phyloP scores from a whole-genome alignment of 1,140 invertebrate genomes.

The Solenopsis invicta region DNA sequence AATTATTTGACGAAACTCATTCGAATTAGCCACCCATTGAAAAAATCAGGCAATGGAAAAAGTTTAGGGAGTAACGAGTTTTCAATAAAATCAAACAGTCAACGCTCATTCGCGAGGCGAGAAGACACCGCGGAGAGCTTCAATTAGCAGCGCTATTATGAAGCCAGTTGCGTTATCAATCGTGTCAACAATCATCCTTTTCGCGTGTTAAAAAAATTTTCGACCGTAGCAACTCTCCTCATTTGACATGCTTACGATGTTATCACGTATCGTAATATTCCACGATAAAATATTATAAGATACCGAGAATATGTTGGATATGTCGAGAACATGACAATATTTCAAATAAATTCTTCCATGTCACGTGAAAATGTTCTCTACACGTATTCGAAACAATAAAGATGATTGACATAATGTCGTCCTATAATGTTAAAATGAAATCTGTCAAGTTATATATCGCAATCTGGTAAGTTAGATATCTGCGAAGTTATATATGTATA shows the following conservation, averaged over 20 bases:
- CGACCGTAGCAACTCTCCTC: neutral
- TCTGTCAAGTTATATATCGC: neutral
- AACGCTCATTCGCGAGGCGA: neutral
- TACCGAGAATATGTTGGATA: neutral
- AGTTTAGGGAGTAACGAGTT: slow-evolving; percentile 6
- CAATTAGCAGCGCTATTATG: slow-evolving; percentile 31
- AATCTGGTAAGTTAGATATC: neutral
- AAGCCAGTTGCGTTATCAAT: slow-evolving; percentile 25
- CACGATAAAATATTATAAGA: neutral
- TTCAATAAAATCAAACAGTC: slow-evolving; percentile 47
- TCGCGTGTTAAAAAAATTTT: neutral
- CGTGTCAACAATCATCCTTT: slow-evolving; percentile 11
- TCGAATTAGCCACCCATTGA: neutral
- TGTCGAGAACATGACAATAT: neutral
- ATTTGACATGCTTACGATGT: neutral
- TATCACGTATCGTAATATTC: neutral
- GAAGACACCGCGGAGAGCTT: neutral
- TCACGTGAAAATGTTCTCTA: slow-evolving; percentile 4
- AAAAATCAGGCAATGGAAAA: neutral
- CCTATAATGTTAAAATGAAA: neutral
- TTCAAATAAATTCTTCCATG: neutral
- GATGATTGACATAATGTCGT: neutral
- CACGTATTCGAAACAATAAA: neutral
- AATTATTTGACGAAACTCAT: slow-evolving; percentile 5
- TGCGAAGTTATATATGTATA: no score